phyloP scores from a whole-genome alignment of 2,113 vertebrate species.

The Halcyon malimbica region DNA sequence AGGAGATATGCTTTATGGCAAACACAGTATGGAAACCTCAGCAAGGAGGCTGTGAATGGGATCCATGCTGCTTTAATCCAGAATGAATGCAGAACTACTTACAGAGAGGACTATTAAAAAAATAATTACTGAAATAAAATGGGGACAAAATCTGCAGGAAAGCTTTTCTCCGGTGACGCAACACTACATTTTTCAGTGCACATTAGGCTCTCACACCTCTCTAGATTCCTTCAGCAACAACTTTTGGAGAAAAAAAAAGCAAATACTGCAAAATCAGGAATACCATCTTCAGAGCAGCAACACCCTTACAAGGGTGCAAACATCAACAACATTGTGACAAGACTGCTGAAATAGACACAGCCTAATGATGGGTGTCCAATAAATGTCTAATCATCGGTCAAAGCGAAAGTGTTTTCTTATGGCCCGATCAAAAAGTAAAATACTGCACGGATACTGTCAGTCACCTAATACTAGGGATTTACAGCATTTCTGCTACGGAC shows the following conservation, averaged over 20 bases:
- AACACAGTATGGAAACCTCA: not conserved
- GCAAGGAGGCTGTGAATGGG: not conserved
- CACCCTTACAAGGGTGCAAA: too few species aligned
- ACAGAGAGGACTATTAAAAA: not conserved
- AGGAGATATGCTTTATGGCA: not conserved
- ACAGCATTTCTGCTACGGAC: not conserved
- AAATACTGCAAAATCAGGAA: not conserved
- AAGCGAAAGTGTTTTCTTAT: not conserved
- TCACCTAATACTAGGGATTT: not conserved
- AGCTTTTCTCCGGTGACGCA: not conserved
- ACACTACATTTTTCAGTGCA: not conserved
- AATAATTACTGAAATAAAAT: not conserved
- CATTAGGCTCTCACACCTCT: accelerated
- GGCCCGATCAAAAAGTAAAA: not conserved
- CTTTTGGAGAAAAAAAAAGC: not conserved
- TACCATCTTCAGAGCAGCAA: not conserved
- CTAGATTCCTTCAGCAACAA: not conserved
- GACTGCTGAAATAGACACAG: too few species aligned
- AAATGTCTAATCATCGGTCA: not conserved
- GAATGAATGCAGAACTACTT: not conserved
- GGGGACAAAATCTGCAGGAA: not conserved
- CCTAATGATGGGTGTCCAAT: not conserved
- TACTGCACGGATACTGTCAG: not conserved
- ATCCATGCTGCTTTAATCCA: not conserved
- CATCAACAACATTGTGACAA: too few species aligned